phyloP scores from a whole-genome alignment of 2,797 vertebrate genomes.

The Picus viridis region DNA sequence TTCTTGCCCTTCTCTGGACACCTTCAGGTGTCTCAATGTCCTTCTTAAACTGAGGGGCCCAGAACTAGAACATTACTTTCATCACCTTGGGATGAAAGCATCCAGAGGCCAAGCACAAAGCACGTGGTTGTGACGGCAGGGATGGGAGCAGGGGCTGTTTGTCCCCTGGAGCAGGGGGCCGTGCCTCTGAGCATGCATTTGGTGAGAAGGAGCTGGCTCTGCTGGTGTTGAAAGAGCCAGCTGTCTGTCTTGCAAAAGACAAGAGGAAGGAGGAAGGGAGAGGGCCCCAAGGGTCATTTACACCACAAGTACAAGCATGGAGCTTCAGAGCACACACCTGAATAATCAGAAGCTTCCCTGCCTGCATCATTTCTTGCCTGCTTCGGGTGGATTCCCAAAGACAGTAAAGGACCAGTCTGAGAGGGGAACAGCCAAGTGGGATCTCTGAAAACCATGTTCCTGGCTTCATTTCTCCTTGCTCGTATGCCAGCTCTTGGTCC shows the following conservation, averaged over 20 bases:
- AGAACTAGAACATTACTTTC: neutral
- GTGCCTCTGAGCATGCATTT: slow-evolving; percentile 24
- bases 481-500: neutral
- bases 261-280: neutral
- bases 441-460: neutral
- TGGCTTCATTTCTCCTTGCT: neutral
- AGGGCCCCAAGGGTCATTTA: neutral
- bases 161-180: slow-evolving; percentile 25
- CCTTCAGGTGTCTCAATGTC: no score
- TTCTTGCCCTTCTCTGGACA: no score
- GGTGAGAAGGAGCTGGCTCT: slow-evolving; percentile 31
- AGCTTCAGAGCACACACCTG: slow-evolving; percentile 12
- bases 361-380: neutral
- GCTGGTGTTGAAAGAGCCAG: slow-evolving; percentile 17
- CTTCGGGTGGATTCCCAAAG: slow-evolving; percentile 12
- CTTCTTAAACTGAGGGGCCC: no score
- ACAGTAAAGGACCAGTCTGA: neutral
- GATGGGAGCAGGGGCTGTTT: slow-evolving; percentile 62
- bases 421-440: neutral
- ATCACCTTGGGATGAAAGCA: slow-evolving; percentile 53
- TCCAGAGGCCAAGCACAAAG: slow-evolving; percentile 57
- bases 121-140: slow-evolving; percentile 67
- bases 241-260: slow-evolving; percentile 15
- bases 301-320: neutral
- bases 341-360: slow-evolving; percentile 15